These are phyloP conservation scores for Drosophila tsacasi DNA, from an alignment of 1,140 invertebrate genomes.

Conservation along the genomic window DNA sequence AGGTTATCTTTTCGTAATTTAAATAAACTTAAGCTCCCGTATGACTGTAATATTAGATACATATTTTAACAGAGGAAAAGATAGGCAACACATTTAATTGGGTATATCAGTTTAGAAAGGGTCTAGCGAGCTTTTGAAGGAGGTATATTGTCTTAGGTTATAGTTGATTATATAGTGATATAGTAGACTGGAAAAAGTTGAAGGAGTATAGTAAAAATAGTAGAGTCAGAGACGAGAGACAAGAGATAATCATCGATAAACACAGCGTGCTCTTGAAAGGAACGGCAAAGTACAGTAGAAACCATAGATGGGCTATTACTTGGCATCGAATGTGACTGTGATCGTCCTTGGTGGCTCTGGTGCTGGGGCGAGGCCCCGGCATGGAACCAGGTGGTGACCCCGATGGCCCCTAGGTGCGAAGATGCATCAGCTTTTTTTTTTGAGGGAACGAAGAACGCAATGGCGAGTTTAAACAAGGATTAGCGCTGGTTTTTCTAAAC, in stretches of 20 bases:
- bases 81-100: slow-evolving; percentile 44
- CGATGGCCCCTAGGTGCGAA: slow-evolving; percentile 68
- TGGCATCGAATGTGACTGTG: slow-evolving; percentile 42
- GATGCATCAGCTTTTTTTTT: slow-evolving; percentile 53
- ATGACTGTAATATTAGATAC: neutral
- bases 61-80: slow-evolving; percentile 4
- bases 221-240: slow-evolving; percentile 20
- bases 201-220: slow-evolving; percentile 35
- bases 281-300: slow-evolving; percentile 55
- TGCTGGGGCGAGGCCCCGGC: slow-evolving; percentile 74
- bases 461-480: slow-evolving; percentile 35
- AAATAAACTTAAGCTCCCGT: neutral
- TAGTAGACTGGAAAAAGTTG: slow-evolving; percentile 15
- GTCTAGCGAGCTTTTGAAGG: slow-evolving; percentile 23
- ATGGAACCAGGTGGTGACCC: slow-evolving; percentile 84
- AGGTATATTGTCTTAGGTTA: neutral
- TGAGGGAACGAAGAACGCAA: slow-evolving; percentile 31
- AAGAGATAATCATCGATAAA: slow-evolving; percentile 46
- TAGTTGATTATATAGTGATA: slow-evolving; percentile 20
- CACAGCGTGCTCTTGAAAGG: slow-evolving; percentile 60
- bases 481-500: slow-evolving; percentile 14
- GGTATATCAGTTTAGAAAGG: slow-evolving; percentile 9
- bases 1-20: neutral
- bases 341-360: slow-evolving; percentile 37
- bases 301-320: slow-evolving; percentile 55